Evolutionary conservation across 2,113 vertebrate species (phyloP), one percentile per base, ranked within the genome.

Genomic region (Suncus etruscus): DNA sequence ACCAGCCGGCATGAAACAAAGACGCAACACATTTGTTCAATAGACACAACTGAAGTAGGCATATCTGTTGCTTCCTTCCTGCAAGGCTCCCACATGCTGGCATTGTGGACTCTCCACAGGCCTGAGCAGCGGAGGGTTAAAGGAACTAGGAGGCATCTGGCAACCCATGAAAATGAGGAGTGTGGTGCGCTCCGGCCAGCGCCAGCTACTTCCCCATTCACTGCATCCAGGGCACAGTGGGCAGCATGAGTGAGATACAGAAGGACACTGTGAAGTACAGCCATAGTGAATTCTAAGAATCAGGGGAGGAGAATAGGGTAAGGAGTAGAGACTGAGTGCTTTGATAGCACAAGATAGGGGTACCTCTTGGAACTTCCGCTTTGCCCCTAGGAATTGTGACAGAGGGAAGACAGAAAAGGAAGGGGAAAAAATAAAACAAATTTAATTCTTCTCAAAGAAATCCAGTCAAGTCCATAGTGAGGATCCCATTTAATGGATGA

Each of bases 271-370:
- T 47, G 66, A 81, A 29, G 54, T 69, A 86, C 16, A 24, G 10
- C 76, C 50, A 76, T 77, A 78, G 54, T 45, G 50, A 74, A 94
- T 86, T 32, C 72, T 72, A 72, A 83, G 79, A 70, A n/a, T 61
- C 32, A 25, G 14, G 9, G 16, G n/a, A 45, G 86, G 32, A 20
- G 74, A 6, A 6, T 16, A 11, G 9, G 16, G n/a, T 45, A 87
- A 32, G 29, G 69, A 39, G 39, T 39, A 51, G 51, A 80, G 14
- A 68, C 0, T 58, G 68, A 83, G 1, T 58, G 29, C 61, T 74
- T 85, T 83, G 27, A 75, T 85, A 69, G 39, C 5, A 77, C 32
- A 58, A 66, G 47, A 86, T 24, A 66, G n/a, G 18, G 68, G 69
- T 11, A 18, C 25, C 18, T 15, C 29, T 63, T 20, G 14, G 47